phyloP scores from a whole-genome alignment of 2,888 invertebrate genomes.

The Dinocampus coccinellae region DNA sequence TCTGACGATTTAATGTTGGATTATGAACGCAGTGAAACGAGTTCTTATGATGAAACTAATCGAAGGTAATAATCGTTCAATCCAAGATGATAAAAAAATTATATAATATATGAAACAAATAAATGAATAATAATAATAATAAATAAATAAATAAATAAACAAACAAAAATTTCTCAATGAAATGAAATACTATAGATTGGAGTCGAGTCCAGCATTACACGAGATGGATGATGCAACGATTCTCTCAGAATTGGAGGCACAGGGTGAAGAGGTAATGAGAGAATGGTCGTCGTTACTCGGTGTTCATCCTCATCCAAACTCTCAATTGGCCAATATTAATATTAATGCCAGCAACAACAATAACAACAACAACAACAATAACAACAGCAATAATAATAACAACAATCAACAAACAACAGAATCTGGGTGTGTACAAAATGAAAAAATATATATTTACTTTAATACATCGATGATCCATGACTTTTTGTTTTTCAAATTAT shows the following conservation, averaged over 20 bases:
- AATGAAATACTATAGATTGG: conserved; percentile 50
- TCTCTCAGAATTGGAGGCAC: conserved; percentile 70
- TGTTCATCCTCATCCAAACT: conserved; percentile 62
- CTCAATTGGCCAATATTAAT: conserved; percentile 57
- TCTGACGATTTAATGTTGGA: conserved; percentile 92
- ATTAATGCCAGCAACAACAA: conserved; percentile 60
- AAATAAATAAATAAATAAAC: too few relatives aligned
- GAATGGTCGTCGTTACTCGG: conserved; percentile 73
- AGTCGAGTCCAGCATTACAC: conserved; percentile 68
- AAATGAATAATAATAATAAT: too few relatives aligned
- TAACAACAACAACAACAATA: conserved; percentile 53
- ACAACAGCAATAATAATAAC: conserved; percentile 50
- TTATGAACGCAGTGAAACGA: conserved; percentile 78
- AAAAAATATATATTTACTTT: not conserved
- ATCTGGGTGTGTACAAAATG: conserved; percentile 62
- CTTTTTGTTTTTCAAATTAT: conserved; percentile 9
- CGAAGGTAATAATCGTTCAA: conserved; percentile 69
- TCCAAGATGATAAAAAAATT: too few relatives aligned
- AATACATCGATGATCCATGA: conserved; percentile 24
- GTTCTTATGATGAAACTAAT: conserved; percentile 73
- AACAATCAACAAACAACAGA: conserved; percentile 58
- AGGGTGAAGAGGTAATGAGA: conserved; percentile 72
- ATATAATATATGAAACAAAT: too few relatives aligned
- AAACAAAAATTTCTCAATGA: not conserved
- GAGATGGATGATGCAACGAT: conserved; percentile 72